A percentile compares a stretch with the other conserved stretches of the same genome.
Conservation (phyloP, 2,888 invertebrate genomes). For the Odontothrips loti region DNA sequence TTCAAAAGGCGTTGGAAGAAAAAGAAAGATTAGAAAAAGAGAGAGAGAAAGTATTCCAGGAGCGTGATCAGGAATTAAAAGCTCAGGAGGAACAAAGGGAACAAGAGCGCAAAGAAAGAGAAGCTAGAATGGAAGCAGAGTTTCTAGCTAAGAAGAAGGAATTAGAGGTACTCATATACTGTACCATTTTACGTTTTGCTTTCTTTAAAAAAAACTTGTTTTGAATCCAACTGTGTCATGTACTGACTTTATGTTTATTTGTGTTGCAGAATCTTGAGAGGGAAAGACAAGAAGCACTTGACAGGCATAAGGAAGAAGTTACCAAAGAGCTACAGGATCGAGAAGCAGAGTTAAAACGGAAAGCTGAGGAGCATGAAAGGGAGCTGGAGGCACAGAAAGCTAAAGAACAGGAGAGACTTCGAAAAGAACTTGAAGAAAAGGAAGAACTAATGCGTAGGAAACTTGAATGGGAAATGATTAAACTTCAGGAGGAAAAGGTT, state of each 20-base stretch:
- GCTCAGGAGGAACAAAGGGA: slow-evolving; percentile 44
- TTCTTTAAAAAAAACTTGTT: neutral
- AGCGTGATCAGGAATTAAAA: slow-evolving; percentile 48
- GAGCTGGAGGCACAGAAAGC: slow-evolving; percentile 48
- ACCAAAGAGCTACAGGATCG: slow-evolving; percentile 47
- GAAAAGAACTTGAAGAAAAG: slow-evolving; percentile 48
- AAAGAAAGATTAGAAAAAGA: slow-evolving; percentile 48
- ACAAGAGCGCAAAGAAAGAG: slow-evolving; percentile 41
- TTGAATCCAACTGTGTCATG: neutral
- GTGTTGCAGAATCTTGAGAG: slow-evolving; percentile 46
- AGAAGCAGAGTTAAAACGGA: slow-evolving; percentile 45
- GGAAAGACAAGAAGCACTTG: slow-evolving; percentile 51
- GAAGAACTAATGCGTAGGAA: slow-evolving; percentile 44
- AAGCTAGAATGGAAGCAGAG: slow-evolving; percentile 47
- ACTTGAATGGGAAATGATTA: slow-evolving; percentile 30
- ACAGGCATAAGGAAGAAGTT: slow-evolving; percentile 47
- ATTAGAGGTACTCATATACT: neutral
- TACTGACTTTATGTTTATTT: neutral
- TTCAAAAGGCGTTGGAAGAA: slow-evolving; percentile 50
- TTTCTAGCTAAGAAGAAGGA: slow-evolving; percentile 5
- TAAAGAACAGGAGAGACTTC: slow-evolving; percentile 50
- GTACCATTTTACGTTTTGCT: neutral
- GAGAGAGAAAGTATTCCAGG: slow-evolving; percentile 51
- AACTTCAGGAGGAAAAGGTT: slow-evolving; percentile 29
- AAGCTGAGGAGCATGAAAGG: slow-evolving; percentile 48